Percentiles rank a stretch among this genome's conserved stretches.
phyloP scores from a whole-genome alignment of 2,113 vertebrate genomes.

The Herpetotheres cachinnans region DNA sequence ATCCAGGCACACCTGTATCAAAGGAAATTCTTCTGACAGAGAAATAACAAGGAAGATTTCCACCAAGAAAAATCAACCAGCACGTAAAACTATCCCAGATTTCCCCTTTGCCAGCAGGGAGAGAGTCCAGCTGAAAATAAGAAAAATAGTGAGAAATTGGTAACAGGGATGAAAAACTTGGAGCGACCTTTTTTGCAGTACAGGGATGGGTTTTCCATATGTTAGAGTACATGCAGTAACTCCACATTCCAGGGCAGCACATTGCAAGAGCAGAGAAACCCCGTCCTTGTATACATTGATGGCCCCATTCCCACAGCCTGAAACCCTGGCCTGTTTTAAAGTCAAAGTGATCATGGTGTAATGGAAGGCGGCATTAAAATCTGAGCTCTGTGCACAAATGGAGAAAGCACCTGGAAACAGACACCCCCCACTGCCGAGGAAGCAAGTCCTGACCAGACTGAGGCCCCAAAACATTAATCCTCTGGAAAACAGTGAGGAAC shows the following conservation, averaged over 20 bases:
- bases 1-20: neutral
- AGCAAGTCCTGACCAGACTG: neutral
- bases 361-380: neutral
- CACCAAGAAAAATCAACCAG: neutral
- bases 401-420: neutral
- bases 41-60: neutral
- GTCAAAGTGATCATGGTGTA: neutral
- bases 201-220: neutral
- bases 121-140: neutral
- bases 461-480: neutral
- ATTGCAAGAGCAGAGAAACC: neutral
- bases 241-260: neutral
- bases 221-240: neutral
- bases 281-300: neutral
- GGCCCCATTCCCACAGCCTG: neutral
- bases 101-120: neutral
- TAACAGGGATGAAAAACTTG: neutral
- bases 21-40: neutral
- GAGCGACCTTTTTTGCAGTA: neutral
- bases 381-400: neutral
- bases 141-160: neutral
- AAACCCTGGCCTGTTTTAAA: neutral
- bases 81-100: neutral
- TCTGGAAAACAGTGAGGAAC: neutral
- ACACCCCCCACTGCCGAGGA: neutral